Conservation (phyloP, 2,113 vertebrate genomes). For the Morone chrysops region DNA sequence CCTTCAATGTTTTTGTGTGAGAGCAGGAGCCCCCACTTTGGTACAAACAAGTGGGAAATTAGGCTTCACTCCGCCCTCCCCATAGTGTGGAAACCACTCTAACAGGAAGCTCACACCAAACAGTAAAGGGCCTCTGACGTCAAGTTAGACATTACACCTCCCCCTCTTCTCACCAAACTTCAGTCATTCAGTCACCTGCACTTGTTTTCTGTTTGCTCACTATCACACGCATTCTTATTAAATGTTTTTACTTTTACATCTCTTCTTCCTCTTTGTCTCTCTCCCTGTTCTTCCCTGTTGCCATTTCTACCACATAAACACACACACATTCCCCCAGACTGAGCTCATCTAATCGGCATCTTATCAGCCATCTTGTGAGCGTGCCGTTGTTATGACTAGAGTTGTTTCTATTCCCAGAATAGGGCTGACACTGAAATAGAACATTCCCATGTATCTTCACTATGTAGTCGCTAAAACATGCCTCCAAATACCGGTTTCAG, state of each 20-base stretch:
- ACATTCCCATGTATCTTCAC: constrained; percentile 62
- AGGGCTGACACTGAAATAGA: constrained; percentile 75
- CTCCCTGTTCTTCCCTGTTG: not conserved
- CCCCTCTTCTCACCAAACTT: constrained; percentile 31
- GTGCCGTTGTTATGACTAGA: constrained; percentile 77
- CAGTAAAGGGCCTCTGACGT: constrained; percentile 55
- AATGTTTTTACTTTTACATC: not conserved
- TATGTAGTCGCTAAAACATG: constrained; percentile 38
- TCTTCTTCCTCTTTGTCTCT: constrained; percentile 16
- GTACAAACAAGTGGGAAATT: constrained; percentile 30
- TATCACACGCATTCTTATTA: not conserved
- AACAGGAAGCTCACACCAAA: constrained; percentile 66
- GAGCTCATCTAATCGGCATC: constrained; percentile 78
- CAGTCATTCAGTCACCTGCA: constrained; percentile 8
- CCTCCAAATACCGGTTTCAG: constrained; percentile 42
- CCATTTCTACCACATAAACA: constrained; percentile 27
- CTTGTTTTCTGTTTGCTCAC: not conserved
- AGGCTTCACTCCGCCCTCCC: constrained; percentile 1
- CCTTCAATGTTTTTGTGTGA: constrained; percentile 20
- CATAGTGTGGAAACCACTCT: constrained; percentile 49
- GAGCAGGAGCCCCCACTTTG: constrained; percentile 6
- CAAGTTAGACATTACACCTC: constrained; percentile 38
- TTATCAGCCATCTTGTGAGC: constrained; percentile 74
- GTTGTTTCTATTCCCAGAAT: constrained; percentile 77
- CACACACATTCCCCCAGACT: constrained; percentile 43